Base-by-base conservation (phyloP, 2,888 invertebrate genomes). In the Latrodectus elegans region DNA sequence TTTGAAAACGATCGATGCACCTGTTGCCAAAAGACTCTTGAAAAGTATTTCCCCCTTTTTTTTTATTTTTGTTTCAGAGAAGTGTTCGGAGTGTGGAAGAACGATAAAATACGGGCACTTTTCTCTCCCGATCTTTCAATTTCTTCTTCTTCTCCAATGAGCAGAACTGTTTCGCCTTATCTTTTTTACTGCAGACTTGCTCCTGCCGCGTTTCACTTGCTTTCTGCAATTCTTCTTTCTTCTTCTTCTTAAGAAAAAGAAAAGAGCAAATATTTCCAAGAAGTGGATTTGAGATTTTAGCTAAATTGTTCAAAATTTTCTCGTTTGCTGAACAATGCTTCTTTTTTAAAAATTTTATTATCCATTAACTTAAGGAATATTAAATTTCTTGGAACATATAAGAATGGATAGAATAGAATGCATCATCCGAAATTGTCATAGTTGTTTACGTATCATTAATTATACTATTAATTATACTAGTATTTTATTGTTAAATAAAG, bases 41-140 rank as follows among this genome's bases (percentile, higher is more conserved):
- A 12, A 60, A 60, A 60, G 60, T 60, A 38, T 38, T 38, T 38
- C 38, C 38, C 38, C 38, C n/a, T n/a, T n/a, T 38, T 38, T 38
- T 38, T 60, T 12, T 8, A 11, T 60, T 60, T 60, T 60, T 9
- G 8, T 60, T 60, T 60, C 60, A 15, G 60, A 60, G n/a, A 60
- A 12, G n/a, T 60, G 60, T 60, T 60, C 60, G n/a, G 60, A 60
- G 60, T 60, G 60, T n/a, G 60, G n/a, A 60, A 60, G 60, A 60
- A 60, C 60, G 60, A 60, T 60, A 60, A 60, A 60, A 60, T 60
- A 60, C 60, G n/a, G 60, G 60, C 12, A 60, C 60, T 60, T 60
- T 60, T 60, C 60, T 60, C n/a, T n/a, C 12, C 14, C 60, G 60
- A 60, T 60, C 60, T 60, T 60, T 60, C 60, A 60, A 60, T 60